Evolutionary conservation across 2,113 vertebrate species (phyloP).

Genomic region (Psittacara wagleri): DNA sequence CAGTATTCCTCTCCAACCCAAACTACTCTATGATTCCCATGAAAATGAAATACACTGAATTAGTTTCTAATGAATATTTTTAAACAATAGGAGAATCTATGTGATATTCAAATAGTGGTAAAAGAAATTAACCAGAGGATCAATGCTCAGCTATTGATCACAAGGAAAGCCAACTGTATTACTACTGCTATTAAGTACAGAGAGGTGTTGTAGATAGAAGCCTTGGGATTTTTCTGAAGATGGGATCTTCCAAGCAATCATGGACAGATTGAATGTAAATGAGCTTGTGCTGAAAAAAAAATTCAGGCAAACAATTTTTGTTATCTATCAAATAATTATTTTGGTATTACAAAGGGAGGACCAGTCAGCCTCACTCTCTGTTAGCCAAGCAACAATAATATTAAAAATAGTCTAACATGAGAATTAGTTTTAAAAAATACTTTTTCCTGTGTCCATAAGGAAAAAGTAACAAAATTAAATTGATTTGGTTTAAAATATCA

Average conservation of each 20-base stretch:
- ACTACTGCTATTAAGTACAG: not conserved
- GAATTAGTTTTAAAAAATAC: not conserved
- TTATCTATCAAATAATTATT: not conserved
- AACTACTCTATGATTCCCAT: not conserved
- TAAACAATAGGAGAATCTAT: not conserved
- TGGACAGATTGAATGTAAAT: not conserved
- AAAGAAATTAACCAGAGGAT: not conserved
- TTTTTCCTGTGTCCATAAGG: not conserved
- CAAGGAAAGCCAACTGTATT: not conserved
- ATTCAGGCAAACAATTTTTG: not conserved
- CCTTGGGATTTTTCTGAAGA: not conserved
- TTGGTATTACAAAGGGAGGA: not conserved
- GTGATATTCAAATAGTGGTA: not conserved
- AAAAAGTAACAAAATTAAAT: not conserved
- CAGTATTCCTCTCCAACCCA: not conserved
- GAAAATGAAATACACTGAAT: not conserved
- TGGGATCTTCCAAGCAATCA: not conserved
- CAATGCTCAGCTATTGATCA: not conserved
- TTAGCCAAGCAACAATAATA: not conserved
- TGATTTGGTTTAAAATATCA: not conserved
- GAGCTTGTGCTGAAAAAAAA: not conserved
- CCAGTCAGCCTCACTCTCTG: not conserved
- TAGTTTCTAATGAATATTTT: not conserved
- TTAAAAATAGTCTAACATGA: not conserved
- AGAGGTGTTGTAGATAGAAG: not conserved